These are phyloP conservation scores for Frankliniella intonsa DNA, from an alignment of 2,888 invertebrate genomes.

Conservation along the genomic window DNA sequence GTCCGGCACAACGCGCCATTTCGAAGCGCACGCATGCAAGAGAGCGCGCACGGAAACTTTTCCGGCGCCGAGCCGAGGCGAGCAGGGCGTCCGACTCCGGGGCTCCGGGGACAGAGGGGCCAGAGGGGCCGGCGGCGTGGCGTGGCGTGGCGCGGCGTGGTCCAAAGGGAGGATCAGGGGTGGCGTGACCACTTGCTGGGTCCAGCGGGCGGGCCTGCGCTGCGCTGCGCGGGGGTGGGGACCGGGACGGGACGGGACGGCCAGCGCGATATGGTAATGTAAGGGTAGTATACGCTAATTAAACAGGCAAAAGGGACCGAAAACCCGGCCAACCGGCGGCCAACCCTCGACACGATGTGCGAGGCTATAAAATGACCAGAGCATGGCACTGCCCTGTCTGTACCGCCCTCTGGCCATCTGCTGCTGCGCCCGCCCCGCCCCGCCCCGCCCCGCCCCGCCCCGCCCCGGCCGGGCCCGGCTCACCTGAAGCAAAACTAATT, in stretches of 20 bases:
- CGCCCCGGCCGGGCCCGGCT: no score
- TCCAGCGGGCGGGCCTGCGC: neutral
- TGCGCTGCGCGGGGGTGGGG: neutral
- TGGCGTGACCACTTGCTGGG: no score
- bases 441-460: no score
- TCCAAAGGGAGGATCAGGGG: no score
- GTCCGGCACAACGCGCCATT: no score
- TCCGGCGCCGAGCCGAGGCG: no score
- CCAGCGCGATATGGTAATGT: conserved; percentile 43
- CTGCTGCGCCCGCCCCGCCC: no score
- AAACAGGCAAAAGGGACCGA: conserved; percentile 26
- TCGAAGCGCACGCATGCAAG: no score
- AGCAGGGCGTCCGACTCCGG: no score
- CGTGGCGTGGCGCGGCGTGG: neutral
- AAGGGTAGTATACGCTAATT: conserved; percentile 25
- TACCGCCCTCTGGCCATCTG: conserved; percentile 31
- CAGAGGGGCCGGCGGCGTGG: neutral
- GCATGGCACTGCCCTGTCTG: neutral
- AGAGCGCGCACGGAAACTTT: no score
- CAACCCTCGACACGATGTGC: conserved; percentile 25
- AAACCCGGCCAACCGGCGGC: conserved; percentile 25
- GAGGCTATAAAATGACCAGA: conserved; percentile 22
- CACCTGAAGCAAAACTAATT: no score
- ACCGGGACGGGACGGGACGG: conserved; percentile 47
- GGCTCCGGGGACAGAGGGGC: neutral